Evolutionary conservation across 1,140 invertebrate species (phyloP).

Genomic region (Philopotamus ludificatus): DNA sequence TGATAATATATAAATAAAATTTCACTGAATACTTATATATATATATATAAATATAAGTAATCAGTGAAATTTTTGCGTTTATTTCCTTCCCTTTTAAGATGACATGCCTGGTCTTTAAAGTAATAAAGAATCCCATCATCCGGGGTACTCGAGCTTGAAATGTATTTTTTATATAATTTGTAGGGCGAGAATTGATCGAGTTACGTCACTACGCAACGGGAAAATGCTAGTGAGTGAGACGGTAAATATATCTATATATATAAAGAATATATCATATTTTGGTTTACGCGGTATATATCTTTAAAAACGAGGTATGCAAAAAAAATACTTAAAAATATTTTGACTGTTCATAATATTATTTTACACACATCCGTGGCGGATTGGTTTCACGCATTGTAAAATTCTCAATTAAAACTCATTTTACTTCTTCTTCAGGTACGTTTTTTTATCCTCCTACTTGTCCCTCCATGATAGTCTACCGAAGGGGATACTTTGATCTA

Average conservation of each 20-base stretch:
- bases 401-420: not conserved
- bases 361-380: too few species aligned
- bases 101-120: conserved; percentile 19
- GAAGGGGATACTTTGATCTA: too few species aligned
- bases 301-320: not conserved
- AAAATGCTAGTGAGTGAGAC: not conserved
- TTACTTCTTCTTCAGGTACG: too few species aligned
- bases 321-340: not conserved
- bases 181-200: conserved; percentile 37
- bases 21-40: too few species aligned
- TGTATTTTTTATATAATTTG: conserved; percentile 43
- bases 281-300: not conserved
- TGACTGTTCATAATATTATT: not conserved
- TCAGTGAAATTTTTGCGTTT: too few species aligned
- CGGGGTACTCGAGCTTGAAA: conserved; percentile 38
- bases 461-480: too few species aligned
- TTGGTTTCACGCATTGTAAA: too few species aligned
- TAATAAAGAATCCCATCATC: conserved; percentile 40
- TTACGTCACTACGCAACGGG: conserved; percentile 10
- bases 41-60: too few species aligned
- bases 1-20: too few species aligned
- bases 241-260: not conserved
- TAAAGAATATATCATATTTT: not conserved
- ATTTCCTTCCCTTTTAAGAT: conserved; percentile 17
- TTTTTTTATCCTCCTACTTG: too few species aligned